These are phyloP conservation scores for Scarus forsteni DNA, from an alignment of 2,797 vertebrate genomes.

Conservation along the genomic window DNA sequence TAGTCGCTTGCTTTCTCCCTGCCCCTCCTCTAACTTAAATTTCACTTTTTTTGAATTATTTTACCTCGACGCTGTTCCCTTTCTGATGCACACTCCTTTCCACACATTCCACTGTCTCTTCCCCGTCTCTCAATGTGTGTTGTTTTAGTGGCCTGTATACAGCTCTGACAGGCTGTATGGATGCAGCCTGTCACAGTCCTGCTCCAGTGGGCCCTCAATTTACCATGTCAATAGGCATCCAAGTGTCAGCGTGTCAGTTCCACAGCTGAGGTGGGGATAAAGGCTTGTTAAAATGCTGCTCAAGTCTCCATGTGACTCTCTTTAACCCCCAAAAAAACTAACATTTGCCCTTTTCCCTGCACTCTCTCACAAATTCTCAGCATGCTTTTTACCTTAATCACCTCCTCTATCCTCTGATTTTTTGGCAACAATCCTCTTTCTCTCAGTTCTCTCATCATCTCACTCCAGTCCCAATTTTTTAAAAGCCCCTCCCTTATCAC, in stretches of 20 bases:
- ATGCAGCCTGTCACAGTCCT: slow-evolving; percentile 58
- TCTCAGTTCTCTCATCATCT: neutral
- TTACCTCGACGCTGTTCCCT: slow-evolving; percentile 19
- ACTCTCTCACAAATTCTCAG: neutral
- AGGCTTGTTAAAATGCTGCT: slow-evolving; percentile 55
- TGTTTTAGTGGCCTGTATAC: slow-evolving; percentile 43
- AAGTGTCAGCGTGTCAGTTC: slow-evolving; percentile 64
- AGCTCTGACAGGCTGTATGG: slow-evolving; percentile 39
- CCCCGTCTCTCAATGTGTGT: slow-evolving; percentile 23
- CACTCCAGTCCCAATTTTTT: slow-evolving; percentile 25
- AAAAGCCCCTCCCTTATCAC: slow-evolving; percentile 18
- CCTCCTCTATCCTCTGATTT: slow-evolving; percentile 16
- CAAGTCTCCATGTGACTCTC: slow-evolving; percentile 25
- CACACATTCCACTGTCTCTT: slow-evolving; percentile 17
- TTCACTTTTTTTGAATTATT: slow-evolving; percentile 29
- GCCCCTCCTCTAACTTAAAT: slow-evolving; percentile 19
- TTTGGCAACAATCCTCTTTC: slow-evolving; percentile 6
- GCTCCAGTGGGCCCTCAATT: slow-evolving; percentile 61
- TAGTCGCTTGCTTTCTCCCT: slow-evolving; percentile 32
- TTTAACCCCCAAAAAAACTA: slow-evolving; percentile 34
- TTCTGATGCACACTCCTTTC: slow-evolving; percentile 25
- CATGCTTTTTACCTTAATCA: slow-evolving; percentile 9
- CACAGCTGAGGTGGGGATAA: slow-evolving; percentile 31
- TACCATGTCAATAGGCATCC: slow-evolving; percentile 69
- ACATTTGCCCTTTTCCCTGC: slow-evolving; percentile 1